Base-by-base conservation (phyloP, 2,113 vertebrate genomes). In the Dinomys branickii region DNA sequence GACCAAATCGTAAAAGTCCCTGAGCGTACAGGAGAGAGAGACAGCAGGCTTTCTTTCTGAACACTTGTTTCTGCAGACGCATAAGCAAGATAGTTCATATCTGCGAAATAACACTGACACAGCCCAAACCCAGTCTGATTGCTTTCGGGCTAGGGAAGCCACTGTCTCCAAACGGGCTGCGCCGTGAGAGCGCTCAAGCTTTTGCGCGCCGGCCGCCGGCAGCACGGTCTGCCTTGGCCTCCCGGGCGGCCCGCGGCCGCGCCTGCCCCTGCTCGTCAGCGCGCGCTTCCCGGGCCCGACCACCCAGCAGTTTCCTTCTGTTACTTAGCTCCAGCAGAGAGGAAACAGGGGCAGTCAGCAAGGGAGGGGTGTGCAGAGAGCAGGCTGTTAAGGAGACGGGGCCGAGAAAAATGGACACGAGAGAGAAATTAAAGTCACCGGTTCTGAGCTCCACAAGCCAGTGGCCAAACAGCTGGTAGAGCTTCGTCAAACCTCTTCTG, bases 231-330 rank as follows among this genome's bases (percentile, higher is more conserved):
- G 47, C 47, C 5, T n/a, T n/a, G 88, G 89, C 93, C 96, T 97
- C 94, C 33, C 78, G 94, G 93, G 95, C 94, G 84, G 91, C 93
- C 50, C 1, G 2, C 4, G 17, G 88, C 90, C 75, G 91, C 86
- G 26, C 54, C 47, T 3, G 75, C 52, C 61, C 59, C 92, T 65
- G 41, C 54, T 58, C 47, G 47, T 75, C 83, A 73, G 75, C 12
- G 11, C 87, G 69, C 84, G 67, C 88, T 81, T 88, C 92, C 85
- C 84, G 9, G 22, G 61, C 56, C 52, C 28, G 35, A 61, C 33
- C 71, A 54, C 77, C 58, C 26, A 41, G 83, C 92, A 58, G 54
- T 78, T 96, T 95, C 61, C 73, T 84, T 80, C 52, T 71, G 41
- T 69, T 61, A 90, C 73, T 30, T 47, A 90, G 71, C 52, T 8